Conservation (phyloP, 2,797 vertebrate genomes). For the Trichosurus vulpecula region DNA sequence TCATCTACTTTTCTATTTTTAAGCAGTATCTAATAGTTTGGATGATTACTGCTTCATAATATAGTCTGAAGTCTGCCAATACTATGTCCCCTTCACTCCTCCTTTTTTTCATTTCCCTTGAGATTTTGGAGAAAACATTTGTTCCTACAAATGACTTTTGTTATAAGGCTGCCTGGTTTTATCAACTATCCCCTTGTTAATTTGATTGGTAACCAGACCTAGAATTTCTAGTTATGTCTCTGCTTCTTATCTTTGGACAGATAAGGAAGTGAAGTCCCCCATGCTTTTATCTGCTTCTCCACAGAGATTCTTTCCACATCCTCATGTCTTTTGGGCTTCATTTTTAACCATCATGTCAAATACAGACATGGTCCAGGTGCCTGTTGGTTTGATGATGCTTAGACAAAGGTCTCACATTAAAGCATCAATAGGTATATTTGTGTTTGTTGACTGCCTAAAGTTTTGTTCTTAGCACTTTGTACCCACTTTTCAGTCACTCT, state of each 20-base stretch:
- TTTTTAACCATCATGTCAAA: neutral
- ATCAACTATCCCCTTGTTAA: neutral
- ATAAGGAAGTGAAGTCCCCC: neutral
- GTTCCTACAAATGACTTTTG: neutral
- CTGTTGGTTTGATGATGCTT: neutral
- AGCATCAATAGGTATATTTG: neutral
- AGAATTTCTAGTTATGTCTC: neutral
- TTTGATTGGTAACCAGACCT: neutral
- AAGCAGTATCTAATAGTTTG: neutral
- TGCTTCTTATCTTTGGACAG: neutral
- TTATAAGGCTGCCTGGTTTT: neutral
- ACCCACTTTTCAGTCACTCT: neutral
- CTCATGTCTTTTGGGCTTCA: neutral
- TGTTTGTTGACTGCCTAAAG: neutral
- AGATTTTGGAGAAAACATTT: neutral
- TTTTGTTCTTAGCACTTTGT: neutral
- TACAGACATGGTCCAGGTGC: neutral
- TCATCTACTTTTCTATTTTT: neutral
- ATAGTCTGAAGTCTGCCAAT: neutral
- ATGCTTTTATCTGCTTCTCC: neutral
- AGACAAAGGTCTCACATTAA: neutral
- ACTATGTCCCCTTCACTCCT: neutral
- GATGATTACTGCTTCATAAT: neutral
- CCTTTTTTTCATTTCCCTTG: neutral
- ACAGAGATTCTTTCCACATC: neutral